phyloP scores from a whole-genome alignment of 1,140 invertebrate genomes.

The Leptopilina clavipes region DNA sequence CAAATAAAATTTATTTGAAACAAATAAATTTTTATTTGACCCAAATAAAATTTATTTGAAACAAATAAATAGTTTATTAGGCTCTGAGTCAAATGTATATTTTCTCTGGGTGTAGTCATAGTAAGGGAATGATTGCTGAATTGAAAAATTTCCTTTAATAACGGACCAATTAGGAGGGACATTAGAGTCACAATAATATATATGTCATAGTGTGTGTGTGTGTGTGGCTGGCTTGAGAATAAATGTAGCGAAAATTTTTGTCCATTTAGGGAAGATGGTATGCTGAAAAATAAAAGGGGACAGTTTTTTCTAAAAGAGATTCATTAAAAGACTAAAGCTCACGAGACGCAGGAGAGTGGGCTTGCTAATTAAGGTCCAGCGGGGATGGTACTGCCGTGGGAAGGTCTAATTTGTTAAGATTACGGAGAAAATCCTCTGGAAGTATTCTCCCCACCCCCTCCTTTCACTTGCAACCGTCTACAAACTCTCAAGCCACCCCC shows the following conservation, averaged over 20 bases:
- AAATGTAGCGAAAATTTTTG: slow-evolving; percentile 19
- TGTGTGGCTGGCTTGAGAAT: neutral
- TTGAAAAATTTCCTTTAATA: slow-evolving; percentile 4
- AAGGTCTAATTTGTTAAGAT: slow-evolving; percentile 59
- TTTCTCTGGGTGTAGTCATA: too few relatives aligned
- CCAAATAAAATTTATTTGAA: too few relatives aligned
- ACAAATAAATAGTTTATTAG: too few relatives aligned
- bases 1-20: too few relatives aligned
- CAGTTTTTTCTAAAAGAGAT: slow-evolving; percentile 37
- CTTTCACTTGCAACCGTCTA: slow-evolving; percentile 12
- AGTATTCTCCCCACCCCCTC: slow-evolving; percentile 39
- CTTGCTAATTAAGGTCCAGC: slow-evolving; percentile 51
- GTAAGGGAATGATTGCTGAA: too few relatives aligned
- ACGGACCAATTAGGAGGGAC: slow-evolving; percentile 17
- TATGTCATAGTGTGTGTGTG: neutral
- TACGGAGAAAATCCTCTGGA: slow-evolving; percentile 49
- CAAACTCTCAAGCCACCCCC: slow-evolving; percentile 13
- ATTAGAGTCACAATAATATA: neutral
- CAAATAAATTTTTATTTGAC: too few relatives aligned
- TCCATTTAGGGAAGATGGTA: slow-evolving; percentile 1
- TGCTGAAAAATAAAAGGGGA: slow-evolving; percentile 26
- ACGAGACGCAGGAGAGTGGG: slow-evolving; percentile 22
- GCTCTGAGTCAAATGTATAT: too few relatives aligned
- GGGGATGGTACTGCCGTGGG: slow-evolving; percentile 28
- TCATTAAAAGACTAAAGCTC: slow-evolving; percentile 45